Base-by-base conservation (phyloP, 2,113 vertebrate species). In the Solea solea region DNA sequence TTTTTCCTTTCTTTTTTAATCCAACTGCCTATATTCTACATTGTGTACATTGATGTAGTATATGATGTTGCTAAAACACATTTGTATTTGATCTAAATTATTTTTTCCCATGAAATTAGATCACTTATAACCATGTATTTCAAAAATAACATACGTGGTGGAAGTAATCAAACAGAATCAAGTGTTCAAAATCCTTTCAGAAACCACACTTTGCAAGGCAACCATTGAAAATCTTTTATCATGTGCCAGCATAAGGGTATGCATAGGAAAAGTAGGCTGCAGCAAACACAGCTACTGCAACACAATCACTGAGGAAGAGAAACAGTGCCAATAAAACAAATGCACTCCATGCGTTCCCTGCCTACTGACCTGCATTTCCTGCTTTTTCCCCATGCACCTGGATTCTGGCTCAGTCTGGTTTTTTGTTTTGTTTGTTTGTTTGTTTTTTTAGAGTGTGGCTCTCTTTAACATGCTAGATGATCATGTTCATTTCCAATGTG, bases 281-380 rank as follows among this genome's bases (percentile, higher is more conserved):
- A 45, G 83, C 74, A 80, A 83, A 86, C 76, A 75, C 9, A 59
- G 76, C 53, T n/a, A 11, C 61, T 73, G 64, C 72, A 69, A 65
- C 80, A 57, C 70, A 72, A 77, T 83, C 73, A 64, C 82, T 80
- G 56, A 60, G 76, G 88, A 73, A 27, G 54, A 76, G 76, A 82
- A 82, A 56, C 65, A n/a, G 71, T 40, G 83, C 78, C 87, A 86
- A 71, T 83, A 67, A 86, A 88, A 83, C 80, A 76, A 83, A 82
- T 67, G 68, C 63, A 78, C 81, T 68, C 55, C 60, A 53, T 81
- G 79, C 69, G 65, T 71, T 77, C 42, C 74, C 77, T 82, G 78
- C 83, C 85, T 62, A 86, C 86, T 78, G 76, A 85, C 83, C 79
- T 83, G 83, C 79, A 78, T 80, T 73, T 65, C 48, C 63, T 54